These are phyloP conservation scores for Atopsyche davidsoni DNA, from an alignment of 1,140 invertebrate species.

Conservation along the genomic window DNA sequence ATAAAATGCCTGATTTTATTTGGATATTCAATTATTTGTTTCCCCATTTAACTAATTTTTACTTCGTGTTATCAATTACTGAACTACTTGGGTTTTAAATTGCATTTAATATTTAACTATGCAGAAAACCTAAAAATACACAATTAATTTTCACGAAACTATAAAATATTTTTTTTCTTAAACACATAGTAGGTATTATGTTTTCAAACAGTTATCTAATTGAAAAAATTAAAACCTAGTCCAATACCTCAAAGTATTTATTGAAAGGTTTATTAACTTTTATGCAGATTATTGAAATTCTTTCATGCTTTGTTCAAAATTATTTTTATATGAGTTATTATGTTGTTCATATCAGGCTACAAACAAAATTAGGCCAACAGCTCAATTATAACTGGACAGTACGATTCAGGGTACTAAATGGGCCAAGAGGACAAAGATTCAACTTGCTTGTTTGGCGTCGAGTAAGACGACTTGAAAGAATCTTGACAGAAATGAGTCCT, in stretches of 20 bases:
- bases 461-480: conserved; percentile 22
- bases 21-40: too few relatives aligned
- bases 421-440: conserved; percentile 22
- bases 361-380: conserved; percentile 22
- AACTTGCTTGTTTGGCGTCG: conserved; percentile 24
- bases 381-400: conserved; percentile 24
- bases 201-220: too few relatives aligned
- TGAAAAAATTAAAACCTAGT: background rate
- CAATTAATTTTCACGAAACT: too few relatives aligned
- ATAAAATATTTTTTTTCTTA: too few relatives aligned
- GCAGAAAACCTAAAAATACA: too few relatives aligned
- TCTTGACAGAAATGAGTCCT: conserved; percentile 13
- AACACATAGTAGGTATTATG: too few relatives aligned
- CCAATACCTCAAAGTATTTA: background rate
- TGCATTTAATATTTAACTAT: too few relatives aligned
- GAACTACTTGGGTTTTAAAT: too few relatives aligned
- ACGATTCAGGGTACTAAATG: conserved; percentile 19
- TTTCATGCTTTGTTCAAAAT: background rate
- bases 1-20: too few relatives aligned
- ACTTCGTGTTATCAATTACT: too few relatives aligned
- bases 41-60: too few relatives aligned
- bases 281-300: background rate
- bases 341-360: conserved; percentile 18
- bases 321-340: too few relatives aligned
- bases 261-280: background rate